Evolutionary conservation across 2,113 vertebrate genomes (phyloP), one percentile per base, ranked within the genome.

Genomic region (Speoplatyrhinus poulsoni): DNA sequence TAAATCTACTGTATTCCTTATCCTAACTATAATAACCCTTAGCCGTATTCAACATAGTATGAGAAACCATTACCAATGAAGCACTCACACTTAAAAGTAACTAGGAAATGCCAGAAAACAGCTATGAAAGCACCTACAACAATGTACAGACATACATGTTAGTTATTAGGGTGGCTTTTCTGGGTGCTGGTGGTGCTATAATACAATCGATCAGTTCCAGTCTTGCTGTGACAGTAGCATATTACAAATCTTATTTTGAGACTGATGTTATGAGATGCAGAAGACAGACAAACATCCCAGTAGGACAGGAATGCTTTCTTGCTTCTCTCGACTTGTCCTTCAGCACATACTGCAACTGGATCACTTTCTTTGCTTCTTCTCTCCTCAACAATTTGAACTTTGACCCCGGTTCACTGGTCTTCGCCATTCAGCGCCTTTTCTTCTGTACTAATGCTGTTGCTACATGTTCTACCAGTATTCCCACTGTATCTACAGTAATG

Each of bases 351-450:
- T 8, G 36, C 36, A 15, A 2, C 46, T 9, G 7, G 12, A 9
- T 1, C 60, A n/a, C 3, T 17, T 13, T n/a, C 9, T 62, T 3
- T 3, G 86, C 85, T 89, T 86, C 85, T 87, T 84, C 59, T 85
- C 77, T 85, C 86, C 87, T 85, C 78, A 81, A 79, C 84, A 85
- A 85, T 90, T 84, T 75, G 69, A 86, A 77, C 79, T 79, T 67
- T 62, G 48, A 77, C 54, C 61, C 52, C n/a, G 17, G 53, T 61
- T 67, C 49, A 52, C 58, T 74, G 75, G 79, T 76, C 81, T 77
- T 84, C 71, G 11, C 65, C 65, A 12, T 64, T 54, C 62, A 47
- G 46, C 32, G 54, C 66, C 77, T 80, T 81, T 59, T 56, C 49
- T 15, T 17, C 52, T 66, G 9, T 41, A 3, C 53, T 54, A 41